A percentile compares a stretch with the other conserved stretches of the same genome.
Conservation (phyloP, 2,113 vertebrate species). For the Nothobranchius furzeri region DNA sequence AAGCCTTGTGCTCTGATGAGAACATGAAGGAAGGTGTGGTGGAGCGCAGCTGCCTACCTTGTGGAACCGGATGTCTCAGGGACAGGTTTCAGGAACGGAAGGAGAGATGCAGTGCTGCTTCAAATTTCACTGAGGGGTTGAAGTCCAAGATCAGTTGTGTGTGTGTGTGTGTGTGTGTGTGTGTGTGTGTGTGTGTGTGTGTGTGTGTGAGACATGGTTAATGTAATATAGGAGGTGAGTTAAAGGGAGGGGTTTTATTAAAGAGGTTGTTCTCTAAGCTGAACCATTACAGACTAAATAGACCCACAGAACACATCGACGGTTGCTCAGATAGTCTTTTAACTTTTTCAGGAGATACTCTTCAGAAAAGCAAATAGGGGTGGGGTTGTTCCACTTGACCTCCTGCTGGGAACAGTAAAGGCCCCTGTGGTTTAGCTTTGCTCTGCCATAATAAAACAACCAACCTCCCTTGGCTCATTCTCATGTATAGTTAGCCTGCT, state of each 20-base stretch:
- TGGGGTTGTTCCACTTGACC: not conserved
- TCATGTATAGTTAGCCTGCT: no score
- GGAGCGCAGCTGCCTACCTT: constrained; percentile 48
- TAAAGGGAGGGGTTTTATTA: constrained; percentile 19
- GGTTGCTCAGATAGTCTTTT: not conserved
- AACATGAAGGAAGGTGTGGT: not conserved
- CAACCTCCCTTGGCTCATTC: no score
- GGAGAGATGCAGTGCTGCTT: constrained; percentile 49
- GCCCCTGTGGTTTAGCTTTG: no score
- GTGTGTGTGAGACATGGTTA: constrained; percentile 21
- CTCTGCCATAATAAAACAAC: no score
- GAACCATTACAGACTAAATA: not conserved
- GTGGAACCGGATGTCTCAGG: constrained; percentile 5
- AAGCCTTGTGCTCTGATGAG: not conserved
- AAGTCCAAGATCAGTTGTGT: constrained; percentile 71
- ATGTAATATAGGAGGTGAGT: constrained; percentile 40
- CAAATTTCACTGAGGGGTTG: constrained; percentile 64
- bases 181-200: constrained; percentile 19
- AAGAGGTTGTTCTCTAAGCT: no score
- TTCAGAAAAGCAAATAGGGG: not conserved
- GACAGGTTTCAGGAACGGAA: constrained; percentile 33
- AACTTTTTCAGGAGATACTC: not conserved
- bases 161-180: constrained; percentile 9
- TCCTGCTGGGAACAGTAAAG: not conserved
- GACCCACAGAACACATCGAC: not conserved